These are phyloP conservation scores for Triplophysa yarkandensis DNA, from an alignment of 2,797 vertebrate species.

Conservation along the genomic window DNA sequence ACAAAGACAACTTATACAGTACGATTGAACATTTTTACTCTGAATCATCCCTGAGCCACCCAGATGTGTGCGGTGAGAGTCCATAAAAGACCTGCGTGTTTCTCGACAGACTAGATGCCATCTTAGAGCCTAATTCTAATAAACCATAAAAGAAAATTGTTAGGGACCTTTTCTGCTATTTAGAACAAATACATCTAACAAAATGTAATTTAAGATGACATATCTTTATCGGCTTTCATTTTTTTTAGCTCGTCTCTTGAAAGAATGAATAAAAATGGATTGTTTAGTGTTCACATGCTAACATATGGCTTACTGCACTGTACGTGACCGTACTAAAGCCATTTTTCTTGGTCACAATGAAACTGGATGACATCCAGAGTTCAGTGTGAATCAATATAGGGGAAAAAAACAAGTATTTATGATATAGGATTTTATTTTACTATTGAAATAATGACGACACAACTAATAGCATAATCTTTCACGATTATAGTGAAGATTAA, in stretches of 20 bases:
- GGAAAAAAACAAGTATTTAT: background rate
- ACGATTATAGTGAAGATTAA: background rate
- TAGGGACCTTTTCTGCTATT: background rate
- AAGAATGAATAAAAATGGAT: no score
- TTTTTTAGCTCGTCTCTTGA: background rate
- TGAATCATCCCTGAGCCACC: constrained; percentile 32
- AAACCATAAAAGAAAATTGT: background rate
- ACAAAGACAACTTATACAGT: constrained; percentile 23
- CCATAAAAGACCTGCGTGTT: background rate
- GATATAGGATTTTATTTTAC: background rate
- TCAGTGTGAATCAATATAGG: constrained; percentile 2
- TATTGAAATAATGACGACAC: background rate
- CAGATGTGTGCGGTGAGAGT: background rate
- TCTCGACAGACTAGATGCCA: background rate
- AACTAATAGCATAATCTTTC: background rate
- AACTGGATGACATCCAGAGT: constrained; percentile 13
- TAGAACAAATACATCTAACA: no score
- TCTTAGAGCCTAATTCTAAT: background rate
- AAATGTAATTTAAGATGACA: background rate
- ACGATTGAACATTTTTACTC: constrained; percentile 9
- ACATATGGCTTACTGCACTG: background rate
- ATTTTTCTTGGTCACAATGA: constrained; percentile 25
- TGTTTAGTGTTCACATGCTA: background rate
- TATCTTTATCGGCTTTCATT: background rate
- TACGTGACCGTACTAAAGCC: constrained; percentile 9